Base-by-base conservation (phyloP, 2,113 vertebrate genomes). In the Capricornis sumatraensis region DNA sequence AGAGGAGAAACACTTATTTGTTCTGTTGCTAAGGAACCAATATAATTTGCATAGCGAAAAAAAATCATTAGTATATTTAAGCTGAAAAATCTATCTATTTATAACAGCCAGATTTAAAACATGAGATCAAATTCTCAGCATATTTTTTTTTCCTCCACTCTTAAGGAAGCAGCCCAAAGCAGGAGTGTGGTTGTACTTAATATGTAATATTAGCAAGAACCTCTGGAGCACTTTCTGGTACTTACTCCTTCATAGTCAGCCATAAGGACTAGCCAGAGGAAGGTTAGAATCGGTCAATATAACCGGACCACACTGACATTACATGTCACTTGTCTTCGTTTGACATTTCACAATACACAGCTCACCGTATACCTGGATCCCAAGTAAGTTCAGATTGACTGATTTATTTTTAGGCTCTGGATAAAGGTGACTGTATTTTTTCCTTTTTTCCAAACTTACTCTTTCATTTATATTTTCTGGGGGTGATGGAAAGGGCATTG, bases 11-110 rank as follows among this genome's bases (percentile, higher is more conserved):
- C 98, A 98, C 94, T 99, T 98, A 98, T 98, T 98, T 98, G 98
- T 98, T 98, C 98, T 98, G 98, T 99, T 98, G 98, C 99, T 98
- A 98, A 98, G 98, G 96, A 99, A 99, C 98, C 98, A 96, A 96
- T 97, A 94, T 97, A 96, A 99, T 98, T 99, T 99, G 98, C 98
- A 98, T 98, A 98, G 98, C 98, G 98, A 98, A 98, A 98, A 86
- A 87, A 98, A 98, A 98, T 98, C 98, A 98, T 98, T 98, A 98
- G 96, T 98, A 95, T 95, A 98, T 98, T 99, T 99, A 97, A 97
- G 97, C 98, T 97, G 98, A 98, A 98, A 98, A 98, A 97, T 96
- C 96, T 98, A 98, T 98, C 96, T 98, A 97, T 98, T 98, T 98
- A 98, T 97, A 98, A 98, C 98, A 98, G 96, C 91, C 97, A 98